Evolutionary conservation across 1,140 invertebrate genomes (phyloP).

Genomic region (Listronotus bonariensis): DNA sequence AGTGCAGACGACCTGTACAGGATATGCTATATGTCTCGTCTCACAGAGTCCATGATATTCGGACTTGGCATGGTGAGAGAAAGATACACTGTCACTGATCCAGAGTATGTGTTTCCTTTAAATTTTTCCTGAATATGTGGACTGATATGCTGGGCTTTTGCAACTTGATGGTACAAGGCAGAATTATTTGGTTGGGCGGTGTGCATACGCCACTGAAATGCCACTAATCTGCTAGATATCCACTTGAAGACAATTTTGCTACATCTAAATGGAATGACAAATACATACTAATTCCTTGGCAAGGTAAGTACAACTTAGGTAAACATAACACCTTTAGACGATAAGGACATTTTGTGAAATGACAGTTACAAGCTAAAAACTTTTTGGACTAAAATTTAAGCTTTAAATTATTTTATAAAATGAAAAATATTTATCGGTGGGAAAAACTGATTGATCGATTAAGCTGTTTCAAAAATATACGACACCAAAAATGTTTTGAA

Average conservation of each 20-base stretch:
- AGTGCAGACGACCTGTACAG: background rate
- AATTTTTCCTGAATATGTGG: slow-evolving; percentile 20
- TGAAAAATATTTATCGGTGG: too few relatives aligned
- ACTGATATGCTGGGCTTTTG: slow-evolving; percentile 1
- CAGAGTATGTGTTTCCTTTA: slow-evolving; percentile 26
- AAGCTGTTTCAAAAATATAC: too few relatives aligned
- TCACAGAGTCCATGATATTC: slow-evolving; percentile 31
- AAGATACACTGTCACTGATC: slow-evolving; percentile 2
- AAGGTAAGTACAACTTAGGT: slow-evolving; percentile 16
- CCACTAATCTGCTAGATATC: slow-evolving; percentile 2
- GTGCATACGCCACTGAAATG: slow-evolving; percentile 9
- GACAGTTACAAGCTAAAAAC: too few relatives aligned
- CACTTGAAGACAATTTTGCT: slow-evolving; percentile 23
- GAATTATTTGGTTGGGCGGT: slow-evolving; percentile 30
- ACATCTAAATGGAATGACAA: slow-evolving; percentile 3
- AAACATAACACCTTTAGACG: too few relatives aligned
- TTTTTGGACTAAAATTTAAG: too few relatives aligned
- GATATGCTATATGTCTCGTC: slow-evolving; percentile 11
- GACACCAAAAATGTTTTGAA: too few relatives aligned
- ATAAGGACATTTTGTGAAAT: too few relatives aligned
- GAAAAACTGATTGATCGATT: too few relatives aligned
- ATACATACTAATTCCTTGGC: slow-evolving; percentile 19
- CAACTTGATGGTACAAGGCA: slow-evolving; percentile 19
- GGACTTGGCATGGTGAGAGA: slow-evolving; percentile 19
- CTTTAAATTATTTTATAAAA: too few relatives aligned